Base-by-base conservation (phyloP, 2,888 invertebrate genomes). In the Cosmorhoe ocellata region DNA sequence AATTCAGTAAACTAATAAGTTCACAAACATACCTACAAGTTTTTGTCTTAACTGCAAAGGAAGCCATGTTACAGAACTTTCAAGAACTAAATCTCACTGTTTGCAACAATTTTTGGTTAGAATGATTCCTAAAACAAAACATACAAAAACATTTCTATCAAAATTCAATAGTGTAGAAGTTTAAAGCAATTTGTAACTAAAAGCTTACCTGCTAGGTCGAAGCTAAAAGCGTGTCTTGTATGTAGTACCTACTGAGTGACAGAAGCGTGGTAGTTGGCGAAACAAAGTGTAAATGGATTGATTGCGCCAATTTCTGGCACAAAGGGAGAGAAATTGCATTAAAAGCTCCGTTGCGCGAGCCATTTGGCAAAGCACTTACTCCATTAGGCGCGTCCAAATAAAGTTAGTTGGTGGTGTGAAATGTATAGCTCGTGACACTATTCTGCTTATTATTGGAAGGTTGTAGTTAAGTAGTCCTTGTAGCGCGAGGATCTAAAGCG, bases 231-330 rank as follows among this genome's bases (percentile, higher is more conserved):
- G 60, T 68, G 37, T 67, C 69, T 68, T 68, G 54, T 57, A 64
- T 72, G 74, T 67, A 66, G 71, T 69, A 66, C 60, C 57, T 62
- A 59, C 47, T 49, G 41, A 63, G 63, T 63, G 45, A 48, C 61
- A 58, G 50, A 63, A 69, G 69, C 68, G 66, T 61, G 69, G 76
- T 84, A 62, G 85, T 84, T 87, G 81, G 81, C 83, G 90, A 90
- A 90, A 90, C 91, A 91, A 86, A 90, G 90, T 88, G 89, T 88
- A 91, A 91, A 91, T 91, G 91, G 88, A 90, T 87, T 90, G 90
- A 90, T 91, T 90, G 91, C 83, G 79, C 81, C 91, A 91, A 90
- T 91, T 91, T 80, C 72, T 67, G 62, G 67, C 83, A 90, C 90
- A 91, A 91, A 91, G 91, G 90, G 83, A 79, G 69, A 67, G 69